These are phyloP conservation scores for Drosophila suboccidentalis DNA, from an alignment of 2,888 invertebrate genomes.

Conservation along the genomic window DNA sequence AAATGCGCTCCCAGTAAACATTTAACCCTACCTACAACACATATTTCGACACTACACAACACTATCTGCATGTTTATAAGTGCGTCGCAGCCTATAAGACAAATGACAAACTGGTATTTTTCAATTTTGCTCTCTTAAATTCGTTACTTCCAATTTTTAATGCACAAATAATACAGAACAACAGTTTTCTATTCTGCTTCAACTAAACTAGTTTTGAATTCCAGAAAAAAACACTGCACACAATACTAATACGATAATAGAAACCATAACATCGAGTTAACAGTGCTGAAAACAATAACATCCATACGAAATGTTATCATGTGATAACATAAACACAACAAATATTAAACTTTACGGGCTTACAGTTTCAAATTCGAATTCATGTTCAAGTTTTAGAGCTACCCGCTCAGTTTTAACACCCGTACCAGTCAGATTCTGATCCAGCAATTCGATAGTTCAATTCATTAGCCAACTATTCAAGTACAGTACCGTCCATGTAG, in stretches of 20 bases:
- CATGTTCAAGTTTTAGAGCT: conserved; percentile 18
- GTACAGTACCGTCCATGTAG: conserved; percentile 70
- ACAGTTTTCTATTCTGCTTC: conserved; percentile 27
- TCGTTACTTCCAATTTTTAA: conserved; percentile 36
- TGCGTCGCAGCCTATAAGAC: conserved; percentile 16
- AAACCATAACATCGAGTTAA: conserved; percentile 39
- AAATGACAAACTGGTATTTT: conserved; percentile 8
- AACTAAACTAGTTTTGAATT: conserved; percentile 1
- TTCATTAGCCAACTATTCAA: conserved; percentile 41
- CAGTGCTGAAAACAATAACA: conserved; percentile 45
- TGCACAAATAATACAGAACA: conserved; percentile 31
- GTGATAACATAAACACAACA: not conserved
- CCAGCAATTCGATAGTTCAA: conserved; percentile 31
- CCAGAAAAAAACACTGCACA: conserved; percentile 18
- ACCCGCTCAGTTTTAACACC: conserved; percentile 15
- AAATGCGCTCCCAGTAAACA: conserved; percentile 25
- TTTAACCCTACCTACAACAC: not conserved
- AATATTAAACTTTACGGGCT: not conserved
- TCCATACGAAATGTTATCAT: conserved; percentile 24
- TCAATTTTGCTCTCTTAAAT: conserved; percentile 25
- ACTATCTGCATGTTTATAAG: conserved; percentile 18
- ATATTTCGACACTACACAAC: conserved; percentile 15
- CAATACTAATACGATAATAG: conserved; percentile 7
- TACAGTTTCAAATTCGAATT: conserved; percentile 2
- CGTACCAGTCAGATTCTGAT: conserved; percentile 5